Conservation (phyloP, 23 tunicate genomes). For the Ciona savignyi region DNA sequence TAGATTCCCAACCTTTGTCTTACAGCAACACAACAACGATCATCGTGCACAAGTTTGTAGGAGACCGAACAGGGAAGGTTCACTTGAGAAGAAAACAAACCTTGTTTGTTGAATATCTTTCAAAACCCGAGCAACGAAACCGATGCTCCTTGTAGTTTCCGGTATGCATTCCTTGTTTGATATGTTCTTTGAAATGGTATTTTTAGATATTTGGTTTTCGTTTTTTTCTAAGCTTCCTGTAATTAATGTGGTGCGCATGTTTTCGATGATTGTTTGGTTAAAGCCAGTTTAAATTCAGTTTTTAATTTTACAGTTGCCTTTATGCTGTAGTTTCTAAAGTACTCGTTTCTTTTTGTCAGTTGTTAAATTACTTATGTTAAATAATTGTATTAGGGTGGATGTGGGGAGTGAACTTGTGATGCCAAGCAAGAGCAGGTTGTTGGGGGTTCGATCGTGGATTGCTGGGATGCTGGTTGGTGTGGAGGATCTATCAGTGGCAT, state of each 20-base stretch:
- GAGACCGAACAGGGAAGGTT: constrained; percentile 20
- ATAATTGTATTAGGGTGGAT: constrained; percentile 5
- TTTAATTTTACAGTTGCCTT: too few species aligned
- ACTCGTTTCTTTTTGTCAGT: too few species aligned
- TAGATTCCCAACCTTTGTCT: too few species aligned
- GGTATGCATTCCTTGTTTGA: too few species aligned
- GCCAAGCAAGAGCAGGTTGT: constrained; percentile 9
- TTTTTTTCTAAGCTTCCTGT: too few species aligned
- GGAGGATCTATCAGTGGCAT: constrained; percentile 15
- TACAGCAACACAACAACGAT: constrained; percentile 2
- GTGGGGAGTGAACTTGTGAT: constrained; percentile 10
- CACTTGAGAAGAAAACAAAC: constrained; percentile 19
- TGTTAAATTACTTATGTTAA: too few species aligned
- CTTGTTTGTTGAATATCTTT: constrained; percentile 15
- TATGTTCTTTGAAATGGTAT: too few species aligned
- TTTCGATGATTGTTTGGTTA: too few species aligned
- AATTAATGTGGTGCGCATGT: too few species aligned
- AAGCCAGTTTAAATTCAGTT: too few species aligned
- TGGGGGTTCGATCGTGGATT: constrained; percentile 23
- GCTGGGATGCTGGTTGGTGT: constrained; percentile 25
- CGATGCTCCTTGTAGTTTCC: constrained; percentile 17
- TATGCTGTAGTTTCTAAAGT: too few species aligned
- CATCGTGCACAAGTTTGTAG: constrained; percentile 19
- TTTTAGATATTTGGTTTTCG: too few species aligned
- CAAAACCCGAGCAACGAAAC: constrained; percentile 12